Evolutionary conservation across 1,140 invertebrate genomes (phyloP).

Genomic region (Ruditapes philippinarum): DNA sequence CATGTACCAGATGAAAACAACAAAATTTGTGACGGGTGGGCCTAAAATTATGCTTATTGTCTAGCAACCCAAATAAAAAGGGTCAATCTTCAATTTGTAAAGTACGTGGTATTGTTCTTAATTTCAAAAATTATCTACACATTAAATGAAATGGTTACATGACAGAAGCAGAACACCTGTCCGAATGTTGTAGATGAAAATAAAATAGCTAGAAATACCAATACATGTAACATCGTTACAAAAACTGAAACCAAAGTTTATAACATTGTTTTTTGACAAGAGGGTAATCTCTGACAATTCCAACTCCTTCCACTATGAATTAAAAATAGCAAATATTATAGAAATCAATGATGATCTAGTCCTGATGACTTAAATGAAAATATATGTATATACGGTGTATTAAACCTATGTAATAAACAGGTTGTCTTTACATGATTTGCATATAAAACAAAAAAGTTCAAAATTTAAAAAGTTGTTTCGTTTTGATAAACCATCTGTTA

Average conservation of each 20-base stretch:
- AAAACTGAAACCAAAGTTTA: background rate
- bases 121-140: slow-evolving; percentile 12
- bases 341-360: too few relatives aligned
- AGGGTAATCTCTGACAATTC: slow-evolving; percentile 8
- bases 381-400: too few relatives aligned
- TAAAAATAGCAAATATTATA: too few relatives aligned
- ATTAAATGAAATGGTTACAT: background rate
- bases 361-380: too few relatives aligned
- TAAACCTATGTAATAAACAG: too few relatives aligned
- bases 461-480: too few relatives aligned
- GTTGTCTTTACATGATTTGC: too few relatives aligned
- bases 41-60: slow-evolving; percentile 57
- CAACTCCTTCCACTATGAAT: background rate
- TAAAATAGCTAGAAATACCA: background rate
- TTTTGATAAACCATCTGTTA: too few relatives aligned
- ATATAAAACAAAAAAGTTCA: too few relatives aligned
- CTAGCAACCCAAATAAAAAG: background rate
- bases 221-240: background rate
- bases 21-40: slow-evolving; percentile 46
- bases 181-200: background rate
- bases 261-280: slow-evolving; percentile 23
- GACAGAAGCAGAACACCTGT: background rate
- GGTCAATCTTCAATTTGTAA: slow-evolving; percentile 1
- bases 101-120: slow-evolving; percentile 41
- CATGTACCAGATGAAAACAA: slow-evolving; percentile 16